Evolutionary conservation across 1,140 invertebrate species (phyloP), one percentile per base, ranked within the genome.

Genomic region (Chironomus tepperi): DNA sequence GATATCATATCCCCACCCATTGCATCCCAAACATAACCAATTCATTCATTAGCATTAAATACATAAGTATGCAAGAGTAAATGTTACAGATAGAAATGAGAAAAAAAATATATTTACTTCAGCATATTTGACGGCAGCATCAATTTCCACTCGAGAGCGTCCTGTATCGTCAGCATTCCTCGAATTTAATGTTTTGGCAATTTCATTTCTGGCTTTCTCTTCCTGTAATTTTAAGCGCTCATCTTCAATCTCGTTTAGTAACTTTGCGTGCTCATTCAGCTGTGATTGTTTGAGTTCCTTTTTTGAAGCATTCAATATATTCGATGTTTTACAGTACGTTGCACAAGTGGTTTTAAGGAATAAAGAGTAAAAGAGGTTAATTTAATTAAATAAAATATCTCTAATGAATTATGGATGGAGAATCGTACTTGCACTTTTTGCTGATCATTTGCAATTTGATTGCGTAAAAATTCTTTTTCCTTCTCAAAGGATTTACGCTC

Each of bases 41-140:
- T 34, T 34, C 24, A 34, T 34, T 34, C 24, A 34, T 34, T 34
- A 34, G 24, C 24, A 34, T 34, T 34, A 34, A 34, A 34, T 5
- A 34, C 24, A 34, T 34, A 34, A 34, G 24, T 34, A 34, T 34
- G 24, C 24, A 34, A 2, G 24, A 34, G 24, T 2, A 34, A 34
- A 34, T 34, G 24, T 34, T 2, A 34, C 24, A 34, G 24, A n/a
- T n/a, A n/a, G n/a, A n/a, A n/a, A n/a, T n/a, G n/a, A n/a, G n/a
- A 34, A 34, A 34, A n/a, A 24, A 34, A 47, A 64, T 6, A 8
- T 19, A 72, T 34, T 70, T 57, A 74, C 74, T 43, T 80, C 77
- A 1, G 84, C 84, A 24, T 85, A 83, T 77, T 84, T 79, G 3
- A 85, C 79, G 6, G 84, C 83, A 1, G 84, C 82, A 70, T 86